Base-by-base conservation (phyloP, 2,797 vertebrate species). In the Sebastiscus albofasciatus region DNA sequence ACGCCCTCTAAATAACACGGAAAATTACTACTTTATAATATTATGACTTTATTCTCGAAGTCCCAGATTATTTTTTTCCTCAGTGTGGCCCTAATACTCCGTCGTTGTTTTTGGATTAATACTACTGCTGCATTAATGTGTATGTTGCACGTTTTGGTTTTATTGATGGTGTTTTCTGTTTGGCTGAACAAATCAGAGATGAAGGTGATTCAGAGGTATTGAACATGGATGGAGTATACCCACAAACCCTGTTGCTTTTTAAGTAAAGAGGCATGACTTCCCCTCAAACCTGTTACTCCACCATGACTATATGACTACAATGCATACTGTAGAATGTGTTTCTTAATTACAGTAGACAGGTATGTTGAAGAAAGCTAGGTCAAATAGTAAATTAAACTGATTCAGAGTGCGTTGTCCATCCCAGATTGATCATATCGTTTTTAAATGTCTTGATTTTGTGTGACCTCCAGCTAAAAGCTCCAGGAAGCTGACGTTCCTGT, bases 401-500 rank as follows among this genome's bases (percentile, higher is more conserved):
- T 36, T 36, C 34, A 36, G 34, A 36, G 34, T 36, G 34, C 34
- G 12, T 12, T 12, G 34, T 36, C 34, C 34, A 36, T 36, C 11
- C 11, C 34, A 36, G 4, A 11, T 55, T 16, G 11, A 42, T 18
- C 10, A 39, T 72, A 3, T 20, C 3, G 2, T 67, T 58, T 33
- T 59, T 12, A 5, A 60, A 4, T 22, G 20, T 18, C 6, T 2
- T 1, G 1, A 46, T 14, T 70, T 78, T 26, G 8, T 80, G 4
- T 87, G 27, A 79, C 18, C 81, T 83, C 36, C 89, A 99, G 99
- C 99, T 61, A 99, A 99, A 93, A 96, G 94, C n/a, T 97, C 86
- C 92, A 96, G 98, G 90, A 99, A 99, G 61, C 95, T 99, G 90
- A 99, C 99, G 2, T 99, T 99, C 93, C 95, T 99, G 0, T 99